Percentiles rank a stretch among this genome's conserved stretches.
These are phyloP conservation scores for Botia kubotai DNA, from an alignment of 2,797 vertebrate genomes.

Conservation along the genomic window DNA sequence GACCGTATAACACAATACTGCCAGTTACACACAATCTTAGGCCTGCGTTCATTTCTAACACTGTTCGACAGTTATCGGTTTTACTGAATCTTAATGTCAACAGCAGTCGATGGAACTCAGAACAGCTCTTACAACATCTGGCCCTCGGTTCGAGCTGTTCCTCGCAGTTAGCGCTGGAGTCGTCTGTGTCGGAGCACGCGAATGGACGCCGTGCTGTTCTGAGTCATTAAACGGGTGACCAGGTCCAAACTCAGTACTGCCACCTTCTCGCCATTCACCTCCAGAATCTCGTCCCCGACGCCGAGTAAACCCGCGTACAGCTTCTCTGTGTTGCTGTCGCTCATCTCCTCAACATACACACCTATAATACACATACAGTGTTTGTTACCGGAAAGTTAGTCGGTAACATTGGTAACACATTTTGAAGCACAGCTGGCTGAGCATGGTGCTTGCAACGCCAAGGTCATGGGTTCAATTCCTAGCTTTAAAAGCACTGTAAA, in stretches of 20 bases:
- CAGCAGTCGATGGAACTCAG: background rate
- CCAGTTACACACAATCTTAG: background rate
- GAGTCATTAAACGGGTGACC: conserved; percentile 77
- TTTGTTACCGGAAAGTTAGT: background rate
- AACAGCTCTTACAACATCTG: background rate
- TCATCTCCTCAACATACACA: conserved; percentile 88
- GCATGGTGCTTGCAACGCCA: background rate
- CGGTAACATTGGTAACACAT: background rate
- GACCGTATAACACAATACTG: background rate
- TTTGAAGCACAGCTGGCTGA: background rate
- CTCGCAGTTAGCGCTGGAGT: conserved; percentile 60
- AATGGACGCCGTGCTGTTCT: conserved; percentile 71
- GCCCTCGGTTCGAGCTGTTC: background rate
- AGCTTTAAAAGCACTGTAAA: too few species aligned
- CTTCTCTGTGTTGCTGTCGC: conserved; percentile 80
- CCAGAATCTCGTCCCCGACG: conserved; percentile 88
- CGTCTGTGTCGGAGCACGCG: conserved; percentile 80
- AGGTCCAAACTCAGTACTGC: conserved; percentile 80
- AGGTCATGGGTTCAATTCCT: background rate
- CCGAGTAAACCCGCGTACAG: conserved; percentile 85
- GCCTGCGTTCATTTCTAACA: background rate
- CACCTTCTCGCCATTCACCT: conserved; percentile 85
- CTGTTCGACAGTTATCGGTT: background rate
- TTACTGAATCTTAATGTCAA: background rate
- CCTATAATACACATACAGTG: conserved; percentile 69